phyloP scores from a whole-genome alignment of 2,888 invertebrate genomes.

The Tipula lateralis region DNA sequence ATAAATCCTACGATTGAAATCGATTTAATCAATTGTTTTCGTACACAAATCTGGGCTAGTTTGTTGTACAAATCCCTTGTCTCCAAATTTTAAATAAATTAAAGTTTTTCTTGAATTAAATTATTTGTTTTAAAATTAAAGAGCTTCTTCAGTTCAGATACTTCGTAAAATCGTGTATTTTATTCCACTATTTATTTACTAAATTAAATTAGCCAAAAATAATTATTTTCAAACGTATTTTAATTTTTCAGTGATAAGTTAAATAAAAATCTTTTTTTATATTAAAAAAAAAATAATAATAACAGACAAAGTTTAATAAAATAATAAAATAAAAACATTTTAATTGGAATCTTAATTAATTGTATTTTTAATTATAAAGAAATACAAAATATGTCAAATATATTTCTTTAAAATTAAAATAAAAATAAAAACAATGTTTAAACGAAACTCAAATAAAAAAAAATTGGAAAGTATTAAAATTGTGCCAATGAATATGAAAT shows the following conservation, averaged over 20 bases:
- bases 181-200: background rate
- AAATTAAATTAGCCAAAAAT: background rate
- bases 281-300: background rate
- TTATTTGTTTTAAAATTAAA: too few species aligned
- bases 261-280: slow-evolving; percentile 4
- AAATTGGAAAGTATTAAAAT: slow-evolving; percentile 25
- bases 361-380: slow-evolving; percentile 13
- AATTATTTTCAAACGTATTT: background rate
- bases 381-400: background rate
- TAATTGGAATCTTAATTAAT: background rate
- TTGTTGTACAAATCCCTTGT: background rate
- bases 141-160: too few species aligned
- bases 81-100: background rate
- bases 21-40: background rate
- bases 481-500: slow-evolving; percentile 19
- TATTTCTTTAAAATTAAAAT: background rate
- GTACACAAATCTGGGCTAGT: too few species aligned
- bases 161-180: too few species aligned
- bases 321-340: background rate
- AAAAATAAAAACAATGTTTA: slow-evolving; percentile 14
- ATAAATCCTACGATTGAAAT: background rate
- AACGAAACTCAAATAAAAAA: background rate
- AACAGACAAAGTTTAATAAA: background rate
- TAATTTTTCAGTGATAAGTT: slow-evolving; percentile 24
- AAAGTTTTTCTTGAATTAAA: too few species aligned